Percentiles rank a stretch among this genome's conserved stretches.
phyloP scores from a whole-genome alignment of 2,888 invertebrate genomes.

The Notocelia uddmanniana region DNA sequence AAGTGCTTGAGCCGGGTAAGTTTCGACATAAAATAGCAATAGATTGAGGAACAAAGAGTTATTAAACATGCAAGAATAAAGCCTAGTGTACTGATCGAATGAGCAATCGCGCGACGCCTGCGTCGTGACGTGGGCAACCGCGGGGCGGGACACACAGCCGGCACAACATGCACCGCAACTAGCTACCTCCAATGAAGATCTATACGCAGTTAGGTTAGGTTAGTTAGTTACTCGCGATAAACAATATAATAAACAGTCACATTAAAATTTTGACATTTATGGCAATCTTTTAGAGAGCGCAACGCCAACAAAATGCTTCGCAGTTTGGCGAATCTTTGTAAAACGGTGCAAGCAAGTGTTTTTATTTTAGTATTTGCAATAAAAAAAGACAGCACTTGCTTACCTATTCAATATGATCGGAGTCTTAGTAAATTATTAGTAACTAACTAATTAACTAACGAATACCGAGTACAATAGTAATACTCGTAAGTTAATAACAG shows the following conservation, averaged over 20 bases:
- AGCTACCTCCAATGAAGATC: constrained; percentile 8
- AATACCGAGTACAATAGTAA: no score
- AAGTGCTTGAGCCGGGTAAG: not conserved
- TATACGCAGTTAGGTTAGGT: not conserved
- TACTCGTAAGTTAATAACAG: no score
- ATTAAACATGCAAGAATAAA: constrained; percentile 49
- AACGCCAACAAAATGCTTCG: no score
- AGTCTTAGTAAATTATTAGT: constrained; percentile 7
- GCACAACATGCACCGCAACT: no score
- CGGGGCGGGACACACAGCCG: no score
- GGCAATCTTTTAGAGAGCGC: no score
- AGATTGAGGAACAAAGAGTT: constrained; percentile 54
- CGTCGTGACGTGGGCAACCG: constrained; percentile 32
- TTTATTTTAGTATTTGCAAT: no score
- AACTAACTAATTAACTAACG: no score
- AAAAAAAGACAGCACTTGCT: not conserved
- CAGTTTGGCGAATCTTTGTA: no score
- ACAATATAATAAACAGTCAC: constrained; percentile 6
- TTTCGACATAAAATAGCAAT: constrained; percentile 48
- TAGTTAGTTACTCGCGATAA: not conserved
- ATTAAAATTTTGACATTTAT: no score
- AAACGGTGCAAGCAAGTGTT: no score
- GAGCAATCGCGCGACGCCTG: constrained; percentile 54
- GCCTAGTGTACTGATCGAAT: constrained; percentile 55
- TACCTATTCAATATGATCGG: constrained; percentile 2